Evolutionary conservation across 2,888 invertebrate genomes (phyloP).

Genomic region (Lepidocyrtoides sp.): DNA sequence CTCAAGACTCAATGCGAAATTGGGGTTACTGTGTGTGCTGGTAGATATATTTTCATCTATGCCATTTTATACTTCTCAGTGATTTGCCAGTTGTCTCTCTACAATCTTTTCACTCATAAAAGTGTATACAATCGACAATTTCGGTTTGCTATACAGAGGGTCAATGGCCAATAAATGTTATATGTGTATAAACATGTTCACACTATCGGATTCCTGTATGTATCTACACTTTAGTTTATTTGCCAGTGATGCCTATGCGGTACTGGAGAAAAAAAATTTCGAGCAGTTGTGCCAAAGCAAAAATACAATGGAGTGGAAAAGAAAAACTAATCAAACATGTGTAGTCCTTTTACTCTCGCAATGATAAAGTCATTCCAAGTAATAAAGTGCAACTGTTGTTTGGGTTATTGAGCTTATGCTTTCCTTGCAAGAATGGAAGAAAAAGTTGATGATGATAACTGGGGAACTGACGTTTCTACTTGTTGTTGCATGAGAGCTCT

Average conservation of each 20-base stretch:
- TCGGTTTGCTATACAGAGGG: constrained; percentile 46
- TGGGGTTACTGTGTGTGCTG: too few species aligned
- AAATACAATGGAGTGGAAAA: constrained; percentile 50
- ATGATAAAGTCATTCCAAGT: constrained; percentile 60
- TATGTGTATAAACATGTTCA: background rate
- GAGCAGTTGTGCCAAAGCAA: constrained; percentile 19
- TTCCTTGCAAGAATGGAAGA: background rate
- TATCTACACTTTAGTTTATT: background rate
- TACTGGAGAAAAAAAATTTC: background rate
- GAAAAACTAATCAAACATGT: constrained; percentile 54
- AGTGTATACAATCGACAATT: background rate
- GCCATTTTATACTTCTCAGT: constrained; percentile 49
- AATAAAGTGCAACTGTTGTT: constrained; percentile 4
- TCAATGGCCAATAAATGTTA: constrained; percentile 76
- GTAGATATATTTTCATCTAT: background rate
- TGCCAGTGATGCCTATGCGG: background rate
- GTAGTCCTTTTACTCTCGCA: constrained; percentile 33
- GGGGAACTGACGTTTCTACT: background rate
- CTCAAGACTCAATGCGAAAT: constrained; percentile 15
- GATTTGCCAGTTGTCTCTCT: constrained; percentile 7
- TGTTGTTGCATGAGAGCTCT: constrained; percentile 33
- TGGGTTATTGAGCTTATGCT: background rate
- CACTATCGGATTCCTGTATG: background rate
- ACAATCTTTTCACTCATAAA: constrained; percentile 45
- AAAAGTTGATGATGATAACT: background rate